Evolutionary conservation across 2,113 vertebrate genomes (phyloP).

Genomic region (Rhinopomastus cyanomelas): DNA sequence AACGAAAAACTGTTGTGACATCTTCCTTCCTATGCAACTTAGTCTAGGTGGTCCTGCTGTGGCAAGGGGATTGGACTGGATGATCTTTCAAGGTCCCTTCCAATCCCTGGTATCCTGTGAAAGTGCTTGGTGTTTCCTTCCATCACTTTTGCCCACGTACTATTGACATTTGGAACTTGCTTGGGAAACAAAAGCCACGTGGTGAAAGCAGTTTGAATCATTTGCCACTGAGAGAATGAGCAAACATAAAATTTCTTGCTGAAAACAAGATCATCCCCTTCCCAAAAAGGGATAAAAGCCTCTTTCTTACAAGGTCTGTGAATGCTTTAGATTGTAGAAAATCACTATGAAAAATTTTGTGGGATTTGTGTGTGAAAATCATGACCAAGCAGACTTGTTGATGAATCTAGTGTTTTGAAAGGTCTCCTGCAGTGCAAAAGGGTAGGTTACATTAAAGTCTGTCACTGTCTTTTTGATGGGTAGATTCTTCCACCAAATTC

Average conservation of each 20-base stretch:
- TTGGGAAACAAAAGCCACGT: neutral
- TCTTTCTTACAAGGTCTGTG: neutral
- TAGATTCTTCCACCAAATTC: neutral
- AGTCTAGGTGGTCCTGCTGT: no score
- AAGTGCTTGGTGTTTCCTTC: neutral
- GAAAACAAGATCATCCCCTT: accelerated
- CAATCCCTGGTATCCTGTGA: no score
- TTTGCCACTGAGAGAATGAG: neutral
- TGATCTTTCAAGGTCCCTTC: no score
- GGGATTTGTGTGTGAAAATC: neutral
- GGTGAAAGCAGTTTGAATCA: neutral
- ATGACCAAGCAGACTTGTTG: neutral
- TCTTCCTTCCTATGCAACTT: no score
- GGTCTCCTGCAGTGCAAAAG: neutral
- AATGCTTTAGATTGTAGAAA: neutral
- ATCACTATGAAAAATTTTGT: neutral
- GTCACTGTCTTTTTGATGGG: neutral
- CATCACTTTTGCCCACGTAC: neutral
- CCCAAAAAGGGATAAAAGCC: neutral
- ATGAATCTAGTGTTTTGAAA: neutral
- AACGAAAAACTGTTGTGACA: neutral
- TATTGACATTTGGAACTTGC: neutral
- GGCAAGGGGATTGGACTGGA: no score
- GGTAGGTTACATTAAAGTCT: neutral
- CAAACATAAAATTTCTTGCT: neutral